Percentiles rank a stretch among this genome's conserved stretches.
phyloP scores from a whole-genome alignment of 2,797 vertebrate species.

The Orientallactaga sibirica region DNA sequence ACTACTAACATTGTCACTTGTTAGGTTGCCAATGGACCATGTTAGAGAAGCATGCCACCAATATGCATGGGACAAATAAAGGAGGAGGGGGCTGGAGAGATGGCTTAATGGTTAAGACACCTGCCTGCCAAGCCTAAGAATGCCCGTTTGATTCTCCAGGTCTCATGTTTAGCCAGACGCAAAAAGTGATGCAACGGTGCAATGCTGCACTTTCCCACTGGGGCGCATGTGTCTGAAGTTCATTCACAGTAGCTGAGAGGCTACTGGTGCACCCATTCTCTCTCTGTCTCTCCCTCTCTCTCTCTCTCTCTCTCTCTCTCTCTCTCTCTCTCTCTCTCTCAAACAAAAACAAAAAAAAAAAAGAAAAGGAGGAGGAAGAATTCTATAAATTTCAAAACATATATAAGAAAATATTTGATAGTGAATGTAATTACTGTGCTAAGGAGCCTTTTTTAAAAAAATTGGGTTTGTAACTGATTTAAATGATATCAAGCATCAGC shows the following conservation, averaged over 20 bases:
- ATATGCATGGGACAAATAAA: background rate
- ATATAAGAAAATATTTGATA: background rate
- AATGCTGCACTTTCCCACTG: too few relatives aligned
- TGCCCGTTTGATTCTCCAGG: too few relatives aligned
- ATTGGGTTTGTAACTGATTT: background rate
- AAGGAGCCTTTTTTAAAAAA: background rate
- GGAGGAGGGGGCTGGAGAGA: background rate
- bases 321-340: too few relatives aligned
- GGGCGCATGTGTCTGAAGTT: background rate
- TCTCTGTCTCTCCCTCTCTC: too few relatives aligned
- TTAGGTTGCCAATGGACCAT: background rate
- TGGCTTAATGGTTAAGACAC: too few relatives aligned
- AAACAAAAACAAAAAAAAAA: background rate
- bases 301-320: too few relatives aligned
- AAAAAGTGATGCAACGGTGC: too few relatives aligned
- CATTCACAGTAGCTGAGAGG: too few relatives aligned
- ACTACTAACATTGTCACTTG: background rate
- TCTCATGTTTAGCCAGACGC: too few relatives aligned
- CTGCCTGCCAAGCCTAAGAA: too few relatives aligned
- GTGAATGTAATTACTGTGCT: conserved; percentile 3
- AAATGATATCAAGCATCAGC: conserved; percentile 17
- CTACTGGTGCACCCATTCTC: too few relatives aligned
- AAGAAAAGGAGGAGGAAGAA: background rate
- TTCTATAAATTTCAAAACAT: background rate
- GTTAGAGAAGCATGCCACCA: background rate